A percentile compares a stretch with the other conserved stretches of the same genome.
These are phyloP conservation scores for Gandaritis pyraliata DNA, from an alignment of 2,888 invertebrate genomes.

Conservation along the genomic window DNA sequence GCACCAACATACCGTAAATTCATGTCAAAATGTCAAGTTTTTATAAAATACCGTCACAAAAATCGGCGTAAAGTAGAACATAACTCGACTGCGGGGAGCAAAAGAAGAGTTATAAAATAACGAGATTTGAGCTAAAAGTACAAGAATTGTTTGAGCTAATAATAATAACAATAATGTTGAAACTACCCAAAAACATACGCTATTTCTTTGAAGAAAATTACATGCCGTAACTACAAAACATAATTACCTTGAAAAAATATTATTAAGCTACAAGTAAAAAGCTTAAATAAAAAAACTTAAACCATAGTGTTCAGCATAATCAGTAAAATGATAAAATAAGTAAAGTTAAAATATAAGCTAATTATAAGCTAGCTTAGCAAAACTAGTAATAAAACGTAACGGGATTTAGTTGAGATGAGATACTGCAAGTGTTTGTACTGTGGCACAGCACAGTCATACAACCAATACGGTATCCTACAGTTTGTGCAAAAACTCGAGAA, in stretches of 20 bases:
- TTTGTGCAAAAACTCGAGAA: no score
- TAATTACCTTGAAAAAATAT: neutral
- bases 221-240: neutral
- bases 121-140: neutral
- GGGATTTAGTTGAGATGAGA: neutral
- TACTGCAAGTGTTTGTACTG: slow-evolving; percentile 3
- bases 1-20: neutral
- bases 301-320: slow-evolving; percentile 27
- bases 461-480: no score
- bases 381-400: neutral
- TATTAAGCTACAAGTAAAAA: slow-evolving; percentile 28
- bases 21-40: neutral
- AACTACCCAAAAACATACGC: neutral
- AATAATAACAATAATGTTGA: slow-evolving; percentile 1
- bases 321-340: slow-evolving; percentile 16
- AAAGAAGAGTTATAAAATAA: neutral
- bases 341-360: slow-evolving; percentile 14
- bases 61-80: neutral
- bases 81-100: neutral
- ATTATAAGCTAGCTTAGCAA: neutral
- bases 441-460: slow-evolving; percentile 9
- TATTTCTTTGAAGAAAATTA: neutral
- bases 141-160: slow-evolving; percentile 5
- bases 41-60: neutral
- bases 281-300: slow-evolving; percentile 38